phyloP scores from a whole-genome alignment of 2,888 invertebrate genomes.

The Plagodis pulveraria region DNA sequence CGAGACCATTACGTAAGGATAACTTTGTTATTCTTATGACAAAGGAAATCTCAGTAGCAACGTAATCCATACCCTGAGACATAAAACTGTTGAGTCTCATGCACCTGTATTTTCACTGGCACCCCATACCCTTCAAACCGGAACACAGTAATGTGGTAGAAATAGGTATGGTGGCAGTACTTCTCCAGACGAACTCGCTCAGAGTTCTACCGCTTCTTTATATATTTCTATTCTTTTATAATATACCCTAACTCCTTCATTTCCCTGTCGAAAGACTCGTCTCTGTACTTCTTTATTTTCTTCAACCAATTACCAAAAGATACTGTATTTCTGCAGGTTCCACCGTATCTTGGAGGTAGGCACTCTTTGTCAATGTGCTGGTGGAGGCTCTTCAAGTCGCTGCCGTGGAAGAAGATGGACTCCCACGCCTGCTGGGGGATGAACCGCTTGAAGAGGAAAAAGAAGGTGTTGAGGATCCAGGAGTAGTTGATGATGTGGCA shows the following conservation, averaged over 20 bases:
- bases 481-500: constrained; percentile 92
- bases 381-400: constrained; percentile 69
- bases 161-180: too few species aligned
- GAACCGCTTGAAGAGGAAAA: constrained; percentile 90
- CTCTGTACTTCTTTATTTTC: constrained; percentile 80
- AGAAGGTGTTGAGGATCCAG: constrained; percentile 91
- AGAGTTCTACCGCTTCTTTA: too few species aligned
- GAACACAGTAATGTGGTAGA: too few species aligned
- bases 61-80: too few species aligned
- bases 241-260: constrained; percentile 87
- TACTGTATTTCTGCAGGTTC: constrained; percentile 83
- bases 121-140: too few species aligned
- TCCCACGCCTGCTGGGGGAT: constrained; percentile 87
- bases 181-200: too few species aligned
- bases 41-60: too few species aligned
- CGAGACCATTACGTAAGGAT: too few species aligned
- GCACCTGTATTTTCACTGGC: too few species aligned
- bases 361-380: constrained; percentile 60
- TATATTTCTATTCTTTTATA: constrained; percentile 67
- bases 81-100: too few species aligned
- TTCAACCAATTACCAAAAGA: constrained; percentile 84
- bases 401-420: constrained; percentile 71
- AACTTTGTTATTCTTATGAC: too few species aligned
- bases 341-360: constrained; percentile 67
- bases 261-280: constrained; percentile 84